Percentiles rank a stretch among this genome's conserved stretches.
Conservation (phyloP, 2,113 vertebrate genomes). For the Odontesthes bonariensis region DNA sequence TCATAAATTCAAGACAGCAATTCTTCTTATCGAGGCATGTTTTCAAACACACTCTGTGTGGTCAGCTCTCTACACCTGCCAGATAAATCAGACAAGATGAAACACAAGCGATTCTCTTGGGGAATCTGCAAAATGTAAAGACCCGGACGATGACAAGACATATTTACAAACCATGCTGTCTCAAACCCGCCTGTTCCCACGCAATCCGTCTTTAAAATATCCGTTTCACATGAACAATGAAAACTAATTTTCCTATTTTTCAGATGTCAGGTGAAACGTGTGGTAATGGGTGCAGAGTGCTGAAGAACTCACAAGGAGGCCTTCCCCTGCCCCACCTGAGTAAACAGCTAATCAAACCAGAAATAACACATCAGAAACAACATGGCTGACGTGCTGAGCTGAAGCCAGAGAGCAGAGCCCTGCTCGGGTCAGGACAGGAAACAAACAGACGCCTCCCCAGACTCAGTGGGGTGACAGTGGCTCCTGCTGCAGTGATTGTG, state of each 20-base stretch:
- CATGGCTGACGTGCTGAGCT: slow-evolving; percentile 40
- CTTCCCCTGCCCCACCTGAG: slow-evolving; percentile 79
- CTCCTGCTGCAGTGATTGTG: slow-evolving; percentile 74
- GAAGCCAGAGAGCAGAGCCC: slow-evolving; percentile 44
- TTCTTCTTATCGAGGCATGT: slow-evolving; percentile 8
- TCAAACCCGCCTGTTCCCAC: slow-evolving; percentile 33
- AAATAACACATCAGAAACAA: slow-evolving; percentile 77
- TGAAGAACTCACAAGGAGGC: slow-evolving; percentile 55
- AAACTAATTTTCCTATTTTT: slow-evolving; percentile 52
- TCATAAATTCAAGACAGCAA: slow-evolving; percentile 13
- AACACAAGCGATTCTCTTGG: neutral
- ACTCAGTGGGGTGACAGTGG: slow-evolving; percentile 75
- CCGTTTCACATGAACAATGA: slow-evolving; percentile 41
- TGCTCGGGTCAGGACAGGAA: slow-evolving; percentile 67
- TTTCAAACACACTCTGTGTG: slow-evolving; percentile 31
- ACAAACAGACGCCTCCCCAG: slow-evolving; percentile 70
- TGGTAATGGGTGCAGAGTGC: slow-evolving; percentile 29
- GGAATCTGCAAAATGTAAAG: slow-evolving; percentile 11
- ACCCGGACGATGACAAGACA: neutral
- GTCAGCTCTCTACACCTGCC: slow-evolving; percentile 19
- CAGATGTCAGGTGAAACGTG: slow-evolving; percentile 64
- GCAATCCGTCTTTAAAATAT: slow-evolving; percentile 59
- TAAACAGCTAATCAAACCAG: slow-evolving; percentile 83
- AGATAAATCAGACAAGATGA: slow-evolving; percentile 46
- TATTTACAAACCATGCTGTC: slow-evolving; percentile 36